These are phyloP conservation scores for Neoascia interrupta DNA, from an alignment of 2,888 invertebrate species.

Conservation along the genomic window DNA sequence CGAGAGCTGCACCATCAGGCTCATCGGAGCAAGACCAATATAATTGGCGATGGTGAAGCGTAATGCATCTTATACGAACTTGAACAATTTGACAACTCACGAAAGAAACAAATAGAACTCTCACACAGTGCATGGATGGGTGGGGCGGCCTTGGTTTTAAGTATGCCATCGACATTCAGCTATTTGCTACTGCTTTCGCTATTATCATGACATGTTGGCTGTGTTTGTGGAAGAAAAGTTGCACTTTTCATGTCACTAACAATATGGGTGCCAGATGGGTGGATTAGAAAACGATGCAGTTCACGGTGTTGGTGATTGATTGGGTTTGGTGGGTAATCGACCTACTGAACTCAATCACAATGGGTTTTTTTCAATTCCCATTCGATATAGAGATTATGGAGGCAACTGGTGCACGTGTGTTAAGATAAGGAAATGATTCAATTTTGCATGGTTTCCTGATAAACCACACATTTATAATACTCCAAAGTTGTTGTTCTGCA, in stretches of 20 bases:
- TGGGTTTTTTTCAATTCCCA: not conserved
- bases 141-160: conserved; percentile 27
- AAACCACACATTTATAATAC: too few relatives aligned
- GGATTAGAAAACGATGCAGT: conserved; percentile 23
- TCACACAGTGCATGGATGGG: conserved; percentile 15
- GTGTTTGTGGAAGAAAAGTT: conserved; percentile 42
- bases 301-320: conserved; percentile 46
- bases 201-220: conserved; percentile 16
- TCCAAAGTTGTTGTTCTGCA: too few relatives aligned
- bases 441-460: too few relatives aligned
- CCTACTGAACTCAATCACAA: conserved; percentile 46
- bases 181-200: conserved; percentile 28
- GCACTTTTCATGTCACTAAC: conserved; percentile 38
- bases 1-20: conserved; percentile 6
- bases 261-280: conserved; percentile 6
- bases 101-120: too few relatives aligned
- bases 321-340: conserved; percentile 58
- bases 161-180: conserved; percentile 15
- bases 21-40: too few relatives aligned
- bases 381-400: not conserved
- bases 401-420: not conserved
- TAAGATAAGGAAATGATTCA: too few relatives aligned
- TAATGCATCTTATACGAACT: too few relatives aligned
- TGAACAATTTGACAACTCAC: too few relatives aligned
- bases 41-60: too few relatives aligned